These are phyloP conservation scores for Cyanoderma ruficeps DNA, from an alignment of 2,113 vertebrate genomes.

Conservation along the genomic window DNA sequence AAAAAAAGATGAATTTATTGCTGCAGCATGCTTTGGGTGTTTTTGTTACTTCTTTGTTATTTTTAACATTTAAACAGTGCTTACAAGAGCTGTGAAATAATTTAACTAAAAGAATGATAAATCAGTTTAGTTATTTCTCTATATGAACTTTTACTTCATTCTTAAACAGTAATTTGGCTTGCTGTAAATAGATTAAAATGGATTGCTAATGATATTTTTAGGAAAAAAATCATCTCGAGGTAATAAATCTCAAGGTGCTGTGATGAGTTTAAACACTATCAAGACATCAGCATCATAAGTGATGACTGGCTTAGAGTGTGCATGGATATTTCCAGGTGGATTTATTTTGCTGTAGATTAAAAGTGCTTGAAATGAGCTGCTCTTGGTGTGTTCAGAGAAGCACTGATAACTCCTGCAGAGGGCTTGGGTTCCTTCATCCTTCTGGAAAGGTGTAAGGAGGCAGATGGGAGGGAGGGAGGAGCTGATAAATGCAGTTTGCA, in stretches of 20 bases:
- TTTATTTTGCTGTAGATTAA: neutral
- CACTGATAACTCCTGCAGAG: neutral
- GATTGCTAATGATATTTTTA: neutral
- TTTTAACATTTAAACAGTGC: neutral
- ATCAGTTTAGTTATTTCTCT: neutral
- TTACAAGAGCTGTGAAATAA: neutral
- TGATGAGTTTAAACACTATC: neutral
- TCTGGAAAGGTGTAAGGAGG: neutral
- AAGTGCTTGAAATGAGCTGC: neutral
- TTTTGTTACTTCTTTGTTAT: neutral
- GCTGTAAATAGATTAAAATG: neutral
- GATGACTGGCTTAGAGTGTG: neutral
- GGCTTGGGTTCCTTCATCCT: neutral
- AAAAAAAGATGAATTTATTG: neutral
- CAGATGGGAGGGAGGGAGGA: neutral
- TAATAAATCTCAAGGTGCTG: neutral
- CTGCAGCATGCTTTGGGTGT: neutral
- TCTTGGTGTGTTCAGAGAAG: neutral
- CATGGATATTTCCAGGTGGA: neutral
- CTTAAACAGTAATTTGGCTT: neutral
- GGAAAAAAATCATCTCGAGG: neutral
- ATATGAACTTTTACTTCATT: rapidly evolving
- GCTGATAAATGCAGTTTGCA: neutral
- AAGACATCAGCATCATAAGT: neutral
- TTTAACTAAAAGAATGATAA: neutral